Base-by-base conservation (phyloP, 2,797 vertebrate species). In the Amazona finschi region DNA sequence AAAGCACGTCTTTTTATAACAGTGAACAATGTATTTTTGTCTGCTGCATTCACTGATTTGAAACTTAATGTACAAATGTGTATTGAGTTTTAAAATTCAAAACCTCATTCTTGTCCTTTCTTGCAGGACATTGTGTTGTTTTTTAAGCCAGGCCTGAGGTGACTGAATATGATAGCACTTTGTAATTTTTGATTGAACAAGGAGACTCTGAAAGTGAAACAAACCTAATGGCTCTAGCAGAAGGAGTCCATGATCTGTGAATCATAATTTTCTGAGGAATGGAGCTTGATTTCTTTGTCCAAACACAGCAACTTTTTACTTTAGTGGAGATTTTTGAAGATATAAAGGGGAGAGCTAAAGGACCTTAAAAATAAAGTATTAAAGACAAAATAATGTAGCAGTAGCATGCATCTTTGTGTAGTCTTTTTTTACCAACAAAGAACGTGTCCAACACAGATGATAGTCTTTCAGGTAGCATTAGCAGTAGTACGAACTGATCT, bases 361-460 rank as follows among this genome's bases (percentile, higher is more conserved):
- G 44, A 57, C 38, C 33, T 71, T 38, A 87, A 85, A 71, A 60
- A 41, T 8, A 60, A 76, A 62, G 16, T 46, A 73, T 58, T 70
- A 47, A 44, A 73, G 60, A 19, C 6, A 78, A 76, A 84, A 67
- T 83, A 69, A 60, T 36, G 28, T 53, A 69, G 13, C 31, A 65
- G 33, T 39, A 43, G 28, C 15, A 18, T 25, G 36, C 12, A n/a
- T 66, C 10, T 64, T 75, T 61, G 17, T 53, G 15, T 72, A 64
- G 15, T 38, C 5, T 25, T 58, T 70, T 90, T 81, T 58, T 69
- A 8, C n/a, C 36, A 50, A 55, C 27, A 30, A 78, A 16, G 47
- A 79, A 43, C 0, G 0, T 8, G 9, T 67, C 53, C 6, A 18
- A 72, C 33, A 47, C 10, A 4, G 33, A 9, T 6, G 8, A 15